Conservation (phyloP, 2,888 invertebrate genomes). For the Aelia acuminata region DNA sequence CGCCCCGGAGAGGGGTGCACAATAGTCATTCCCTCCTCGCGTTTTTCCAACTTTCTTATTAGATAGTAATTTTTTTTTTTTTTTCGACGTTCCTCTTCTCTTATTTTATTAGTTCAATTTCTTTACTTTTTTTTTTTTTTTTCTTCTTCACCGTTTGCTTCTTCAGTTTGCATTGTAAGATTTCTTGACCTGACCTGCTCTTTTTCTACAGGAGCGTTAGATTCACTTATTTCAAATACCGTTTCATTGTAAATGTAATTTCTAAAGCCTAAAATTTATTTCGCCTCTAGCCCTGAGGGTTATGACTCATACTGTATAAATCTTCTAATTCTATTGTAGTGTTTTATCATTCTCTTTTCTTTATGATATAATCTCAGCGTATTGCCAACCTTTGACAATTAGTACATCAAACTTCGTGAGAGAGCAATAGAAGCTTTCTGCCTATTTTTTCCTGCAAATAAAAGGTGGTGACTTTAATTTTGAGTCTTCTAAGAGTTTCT, state of each 20-base stretch:
- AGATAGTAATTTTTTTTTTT: neutral
- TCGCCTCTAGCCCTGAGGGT: too few species aligned
- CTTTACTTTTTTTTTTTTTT: neutral
- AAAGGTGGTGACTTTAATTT: too few species aligned
- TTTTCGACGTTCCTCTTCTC: neutral
- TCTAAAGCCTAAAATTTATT: too few species aligned
- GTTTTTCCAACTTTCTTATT: slow-evolving; percentile 32
- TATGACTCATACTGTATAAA: too few species aligned
- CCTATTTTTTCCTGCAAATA: too few species aligned
- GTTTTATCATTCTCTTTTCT: too few species aligned
- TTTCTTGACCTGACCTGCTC: slow-evolving; percentile 34
- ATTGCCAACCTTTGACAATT: too few species aligned
- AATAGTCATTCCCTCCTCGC: neutral
- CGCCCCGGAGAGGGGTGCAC: neutral
- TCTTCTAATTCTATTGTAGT: too few species aligned
- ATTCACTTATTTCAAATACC: neutral
- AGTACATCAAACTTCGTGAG: too few species aligned
- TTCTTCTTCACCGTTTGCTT: slow-evolving; percentile 13
- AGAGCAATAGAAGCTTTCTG: too few species aligned
- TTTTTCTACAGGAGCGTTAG: neutral
- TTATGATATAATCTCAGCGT: too few species aligned
- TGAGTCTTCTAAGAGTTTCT: too few species aligned
- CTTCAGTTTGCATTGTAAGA: neutral
- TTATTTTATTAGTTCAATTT: slow-evolving; percentile 18
- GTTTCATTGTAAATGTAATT: neutral